Evolutionary conservation across 2,797 vertebrate species (phyloP).

Genomic region (Vireo griseus): DNA sequence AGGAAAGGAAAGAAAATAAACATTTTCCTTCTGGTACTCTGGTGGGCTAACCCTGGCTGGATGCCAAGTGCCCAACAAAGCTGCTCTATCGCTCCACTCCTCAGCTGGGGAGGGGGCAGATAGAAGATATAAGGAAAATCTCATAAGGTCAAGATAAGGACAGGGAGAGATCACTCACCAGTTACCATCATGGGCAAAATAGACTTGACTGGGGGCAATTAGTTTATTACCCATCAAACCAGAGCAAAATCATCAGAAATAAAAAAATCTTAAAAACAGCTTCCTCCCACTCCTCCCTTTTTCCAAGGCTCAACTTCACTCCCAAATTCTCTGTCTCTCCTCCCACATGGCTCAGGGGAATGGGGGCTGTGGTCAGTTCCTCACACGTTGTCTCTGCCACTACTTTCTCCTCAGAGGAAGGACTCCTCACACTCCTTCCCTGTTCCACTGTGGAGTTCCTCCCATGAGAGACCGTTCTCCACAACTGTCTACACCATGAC

Average conservation of each 20-base stretch:
- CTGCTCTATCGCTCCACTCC: background rate
- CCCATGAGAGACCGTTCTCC: background rate
- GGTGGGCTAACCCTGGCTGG: background rate
- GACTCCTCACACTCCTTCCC: background rate
- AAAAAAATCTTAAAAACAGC: background rate
- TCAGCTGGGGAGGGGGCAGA: background rate
- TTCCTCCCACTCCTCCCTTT: background rate
- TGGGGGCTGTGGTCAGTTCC: background rate
- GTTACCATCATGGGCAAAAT: background rate
- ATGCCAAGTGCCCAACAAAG: background rate
- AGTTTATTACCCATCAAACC: background rate
- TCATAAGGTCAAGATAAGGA: fast-evolving
- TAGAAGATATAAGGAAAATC: background rate
- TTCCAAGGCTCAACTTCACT: background rate
- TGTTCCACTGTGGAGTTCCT: fast-evolving
- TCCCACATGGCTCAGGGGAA: fast-evolving
- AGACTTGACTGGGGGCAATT: background rate
- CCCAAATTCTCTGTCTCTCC: fast-evolving
- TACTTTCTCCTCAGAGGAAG: background rate
- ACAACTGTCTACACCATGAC: background rate
- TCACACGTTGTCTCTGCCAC: background rate
- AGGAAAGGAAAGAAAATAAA: background rate
- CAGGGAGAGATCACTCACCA: background rate
- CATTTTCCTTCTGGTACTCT: background rate
- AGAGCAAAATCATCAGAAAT: background rate